Base-by-base conservation (phyloP, 1,140 invertebrate species). In the Bombus balteatus region DNA sequence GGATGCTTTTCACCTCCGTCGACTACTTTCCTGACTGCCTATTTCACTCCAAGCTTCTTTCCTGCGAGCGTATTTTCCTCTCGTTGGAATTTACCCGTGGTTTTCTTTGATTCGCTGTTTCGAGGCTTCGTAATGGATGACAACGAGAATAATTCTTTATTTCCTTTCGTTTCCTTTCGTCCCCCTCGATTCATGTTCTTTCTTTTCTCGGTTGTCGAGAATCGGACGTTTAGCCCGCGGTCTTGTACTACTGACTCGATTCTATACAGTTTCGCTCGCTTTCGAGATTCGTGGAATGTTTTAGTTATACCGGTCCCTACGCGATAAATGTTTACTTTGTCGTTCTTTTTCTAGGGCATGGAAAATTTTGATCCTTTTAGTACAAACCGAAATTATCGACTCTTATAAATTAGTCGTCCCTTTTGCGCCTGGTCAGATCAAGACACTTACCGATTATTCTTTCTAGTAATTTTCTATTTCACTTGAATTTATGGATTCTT, bases 1-100 rank as follows among this genome's bases (percentile, higher is more conserved):
- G 65, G 68, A 85, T 85, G 75, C 77, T 79, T 84, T 72, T 28
- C 47, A 79, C 76, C 76, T 34, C 25, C 53, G 6, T 22, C 59
- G 15, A 32, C 81, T 22, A 37, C 47, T 68, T 70, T 41, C 66
- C 66, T 25, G 39, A 43, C 76, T 79, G 66, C 32, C 53, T 72
- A 37, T 84, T 72, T 79, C 83, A 12, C n/a, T 37, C 47, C 22
- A 43, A 78, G 9, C 22, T 47, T 25, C 57, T 57, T 71, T 75
- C 57, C n/a, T 53, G 57, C 39, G 53, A 82, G 62, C 53, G 28
- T 53, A 47, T 39, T 47, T 53, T 5, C 28, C 39, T 28, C 43
- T 41, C n/a, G 6, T 32, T 34, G 28, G 37, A 72, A 81, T 43
- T 59, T 47, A 3, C 12, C 28, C 22, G 28, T 34, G 37, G 28